Base-by-base conservation (phyloP, 2,888 invertebrate species). In the Malthinus seriepunctatus region DNA sequence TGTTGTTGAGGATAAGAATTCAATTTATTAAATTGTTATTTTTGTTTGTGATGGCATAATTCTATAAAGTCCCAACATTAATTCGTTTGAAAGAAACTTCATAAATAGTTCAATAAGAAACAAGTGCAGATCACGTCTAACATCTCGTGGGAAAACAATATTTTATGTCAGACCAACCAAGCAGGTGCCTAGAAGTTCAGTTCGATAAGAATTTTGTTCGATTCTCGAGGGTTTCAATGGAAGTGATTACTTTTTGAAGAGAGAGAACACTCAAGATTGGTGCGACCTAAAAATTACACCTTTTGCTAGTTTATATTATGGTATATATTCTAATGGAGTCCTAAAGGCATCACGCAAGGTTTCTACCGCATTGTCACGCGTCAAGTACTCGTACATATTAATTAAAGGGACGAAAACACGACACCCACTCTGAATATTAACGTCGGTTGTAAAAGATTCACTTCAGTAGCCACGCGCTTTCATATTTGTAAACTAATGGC, bases 381-480 rank as follows among this genome's bases (percentile, higher is more conserved):
- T 51, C 60, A 60, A 56, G 52, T 56, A 61, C 60, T 46, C 60
- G 60, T 56, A 61, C 51, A 61, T 56, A 61, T 61, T 61, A 61
- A 61, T 61, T 61, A 53, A 61, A 61, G 56, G 48, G 50, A 52
- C 52, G 60, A 52, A 51, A 56, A 56, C 56, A 60, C 56, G 52
- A 53, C 56, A 56, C 56, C 53, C 55, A 51, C 56, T 56, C 54
- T 46, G 60, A 61, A 56, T 61, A 61, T 61, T 61, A 61, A 61
- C 52, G 49, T 48, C 56, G 49, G 49, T 52, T 49, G 52, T 56
- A 56, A 53, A 50, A 61, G 60, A 61, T 56, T 56, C 60, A 56
- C 60, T 61, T 49, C 56, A 31, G 51, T 42, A 46, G 44, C 60
- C 48, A 47, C 46, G 50, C 48, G 52, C 49, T 56, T 60, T 56